Evolutionary conservation across 1,140 invertebrate species (phyloP), one percentile per base, ranked within the genome.

Genomic region (Myzus persicae): DNA sequence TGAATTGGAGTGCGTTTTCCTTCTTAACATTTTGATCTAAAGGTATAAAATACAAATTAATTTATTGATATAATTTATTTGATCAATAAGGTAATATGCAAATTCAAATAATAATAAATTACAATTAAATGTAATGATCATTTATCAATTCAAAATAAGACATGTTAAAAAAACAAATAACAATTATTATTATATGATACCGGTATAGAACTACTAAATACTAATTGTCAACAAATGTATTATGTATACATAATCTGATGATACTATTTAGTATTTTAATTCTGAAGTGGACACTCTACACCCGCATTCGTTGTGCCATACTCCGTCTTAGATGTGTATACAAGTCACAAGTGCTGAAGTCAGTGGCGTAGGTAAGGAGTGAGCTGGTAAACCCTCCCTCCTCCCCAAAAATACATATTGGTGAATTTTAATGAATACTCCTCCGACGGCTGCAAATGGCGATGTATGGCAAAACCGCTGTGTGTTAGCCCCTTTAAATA

Each of bases 1-100:
- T 99, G 96, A 99, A 99, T 95, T 99, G 98, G 93, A 99, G 96
- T 67, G 94, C 95, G 95, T 96, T 93, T 95, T 94, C 93, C 95
- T 95, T 94, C 95, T 96, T 94, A 93, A 94, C 98, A 96, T 95
- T 97, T 97, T 96, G 96, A 93, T 98, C 97, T 97, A 94, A 59
- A 96, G 95, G 94, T 92, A 91, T 24, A 26, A 93, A 38, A 38
- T n/a, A n/a, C 0, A 51, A 54, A 36, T 76, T 38, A 38, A 38
- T 48, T 36, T 38, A 51, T 24, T 59, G 87, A 20, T 18, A 44
- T 85, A 54, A 54, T 38, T 51, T 5, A 51, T 54, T 48, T 46
- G 51, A 38, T 38, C 4, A 89, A 1, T 54, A 54, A 89, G 7
- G 20, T 67, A 20, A 42, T 48, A 48, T 54, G 88, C 46, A 89